Base-by-base conservation (phyloP, 2,797 vertebrate species). In the Gymnoscopelus braueri region DNA sequence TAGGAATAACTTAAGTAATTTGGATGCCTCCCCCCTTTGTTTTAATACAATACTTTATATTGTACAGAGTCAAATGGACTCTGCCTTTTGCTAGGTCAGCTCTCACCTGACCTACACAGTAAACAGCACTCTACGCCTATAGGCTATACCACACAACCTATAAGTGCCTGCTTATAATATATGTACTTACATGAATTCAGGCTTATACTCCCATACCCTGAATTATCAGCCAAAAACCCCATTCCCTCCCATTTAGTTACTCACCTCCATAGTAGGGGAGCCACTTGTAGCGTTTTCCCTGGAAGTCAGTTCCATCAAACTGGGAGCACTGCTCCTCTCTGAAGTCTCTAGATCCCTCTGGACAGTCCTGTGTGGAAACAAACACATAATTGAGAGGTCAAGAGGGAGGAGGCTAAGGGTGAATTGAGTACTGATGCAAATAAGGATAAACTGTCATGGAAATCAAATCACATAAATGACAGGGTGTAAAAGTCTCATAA, bases 181-280 rank as follows among this genome's bases (percentile, higher is more conserved):
- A 13, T 60, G 58, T 60, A 15, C 10, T 2, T 54, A 15, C 6
- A 44, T 44, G 39, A 10, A 44, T 44, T 44, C 9, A 8, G 39
- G 39, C 10, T 44, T 44, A 44, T 44, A 39, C 35, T 39, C 5
- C 5, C 35, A 39, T 56, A 26, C 55, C 5, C 15, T 23, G 53
- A 55, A 57, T n/a, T 32, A 51, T 26, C 48, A 35, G 35, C 12
- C n/a, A 5, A 23, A 58, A 26, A 2, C 32, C 12, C 49, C 47
- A 14, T 35, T 64, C 5, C 11, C 6, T 6, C 53, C 12, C 10
- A n/a, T 12, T 48, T 67, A 2, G 29, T 2, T 3, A 58, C 82
- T 91, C 69, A 98, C 98, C 97, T 91, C 95, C 96, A 0, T 97
- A 96, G 89, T 99, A 99, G 0, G 98, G 95, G 60, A 98, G 92